phyloP scores from a whole-genome alignment of 2,113 vertebrate genomes.

The Melierax canorus region DNA sequence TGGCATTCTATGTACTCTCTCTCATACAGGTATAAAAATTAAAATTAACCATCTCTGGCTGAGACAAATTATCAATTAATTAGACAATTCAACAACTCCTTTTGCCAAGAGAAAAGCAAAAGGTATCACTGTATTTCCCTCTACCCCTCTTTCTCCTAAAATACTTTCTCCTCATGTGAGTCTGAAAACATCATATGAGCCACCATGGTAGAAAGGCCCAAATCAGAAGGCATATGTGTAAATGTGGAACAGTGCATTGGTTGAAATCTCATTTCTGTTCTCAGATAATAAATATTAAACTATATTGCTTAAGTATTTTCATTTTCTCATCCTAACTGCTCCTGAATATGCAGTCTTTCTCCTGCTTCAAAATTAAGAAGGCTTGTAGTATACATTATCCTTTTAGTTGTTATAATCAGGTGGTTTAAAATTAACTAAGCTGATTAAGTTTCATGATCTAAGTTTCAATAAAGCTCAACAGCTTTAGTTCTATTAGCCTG shows the following conservation, averaged over 20 bases:
- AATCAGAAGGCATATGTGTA: background rate
- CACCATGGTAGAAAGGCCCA: background rate
- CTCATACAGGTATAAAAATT: background rate
- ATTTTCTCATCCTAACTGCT: background rate
- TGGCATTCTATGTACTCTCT: background rate
- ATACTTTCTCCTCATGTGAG: background rate
- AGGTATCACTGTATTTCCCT: background rate
- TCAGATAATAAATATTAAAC: background rate
- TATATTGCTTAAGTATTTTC: background rate
- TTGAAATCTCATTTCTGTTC: background rate
- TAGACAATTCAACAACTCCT: background rate
- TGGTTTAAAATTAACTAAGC: background rate
- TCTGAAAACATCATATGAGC: background rate
- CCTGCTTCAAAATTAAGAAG: background rate
- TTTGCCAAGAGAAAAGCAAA: background rate
- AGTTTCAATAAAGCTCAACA: background rate
- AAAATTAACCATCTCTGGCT: background rate
- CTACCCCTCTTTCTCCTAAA: background rate
- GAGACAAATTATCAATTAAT: background rate
- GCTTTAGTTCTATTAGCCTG: background rate
- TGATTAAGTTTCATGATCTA: background rate
- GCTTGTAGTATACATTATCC: background rate
- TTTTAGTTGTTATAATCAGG: background rate
- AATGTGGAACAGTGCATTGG: background rate
- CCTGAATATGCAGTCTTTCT: background rate